Percentiles rank a stretch among this genome's conserved stretches.
These are phyloP conservation scores for Araneus ventricosus DNA, from an alignment of 1,140 invertebrate species.

Conservation along the genomic window DNA sequence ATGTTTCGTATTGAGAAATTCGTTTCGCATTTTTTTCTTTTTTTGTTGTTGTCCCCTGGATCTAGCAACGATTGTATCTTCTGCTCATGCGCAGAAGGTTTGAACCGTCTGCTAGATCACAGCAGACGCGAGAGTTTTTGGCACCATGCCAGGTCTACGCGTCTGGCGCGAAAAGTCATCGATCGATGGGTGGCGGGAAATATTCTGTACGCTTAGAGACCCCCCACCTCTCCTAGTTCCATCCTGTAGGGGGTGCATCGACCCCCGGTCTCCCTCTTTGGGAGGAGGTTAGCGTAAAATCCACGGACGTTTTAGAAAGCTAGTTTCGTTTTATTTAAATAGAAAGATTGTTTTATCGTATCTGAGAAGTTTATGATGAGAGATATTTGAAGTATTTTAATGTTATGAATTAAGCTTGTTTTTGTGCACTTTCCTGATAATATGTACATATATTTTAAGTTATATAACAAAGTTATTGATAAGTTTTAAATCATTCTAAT, in stretches of 20 bases:
- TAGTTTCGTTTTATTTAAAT: neutral
- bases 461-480: no score
- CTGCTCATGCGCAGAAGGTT: slow-evolving; percentile 60
- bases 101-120: slow-evolving; percentile 54
- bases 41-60: neutral
- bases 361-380: no score
- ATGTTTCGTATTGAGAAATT: neutral
- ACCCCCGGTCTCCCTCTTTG: slow-evolving; percentile 29
- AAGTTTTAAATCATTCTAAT: no score
- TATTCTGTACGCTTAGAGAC: neutral
- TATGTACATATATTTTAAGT: no score
- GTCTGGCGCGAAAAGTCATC: slow-evolving; percentile 75
- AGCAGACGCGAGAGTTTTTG: slow-evolving; percentile 51
- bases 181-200: slow-evolving; percentile 72
- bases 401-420: no score
- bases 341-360: no score
- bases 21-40: neutral
- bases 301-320: neutral
- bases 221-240: neutral
- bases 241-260: slow-evolving; percentile 63
- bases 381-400: no score
- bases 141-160: slow-evolving; percentile 62
- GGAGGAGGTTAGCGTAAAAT: neutral
- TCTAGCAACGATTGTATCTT: neutral
- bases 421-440: no score